These are phyloP conservation scores for Asobara japonica DNA, from an alignment of 1,140 invertebrate species.

Conservation along the genomic window DNA sequence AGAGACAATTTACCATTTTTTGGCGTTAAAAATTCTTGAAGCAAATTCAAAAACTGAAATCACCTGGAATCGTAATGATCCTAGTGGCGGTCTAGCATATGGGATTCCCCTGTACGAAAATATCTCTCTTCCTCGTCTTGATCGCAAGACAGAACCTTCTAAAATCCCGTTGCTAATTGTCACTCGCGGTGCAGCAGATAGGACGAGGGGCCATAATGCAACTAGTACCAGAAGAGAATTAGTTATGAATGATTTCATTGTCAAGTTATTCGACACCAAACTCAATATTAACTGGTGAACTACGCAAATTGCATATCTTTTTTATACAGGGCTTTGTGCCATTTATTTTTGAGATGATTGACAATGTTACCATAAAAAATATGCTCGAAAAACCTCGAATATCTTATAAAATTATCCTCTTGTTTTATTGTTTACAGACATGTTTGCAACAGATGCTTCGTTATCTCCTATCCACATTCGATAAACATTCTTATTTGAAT, in stretches of 20 bases:
- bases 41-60: too few species aligned
- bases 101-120: conserved; percentile 68
- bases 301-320: background rate
- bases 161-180: conserved; percentile 58
- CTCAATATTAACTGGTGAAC: background rate
- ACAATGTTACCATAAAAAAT: too few species aligned
- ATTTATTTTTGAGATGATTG: background rate
- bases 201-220: background rate
- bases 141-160: conserved; percentile 51
- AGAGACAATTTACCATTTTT: background rate
- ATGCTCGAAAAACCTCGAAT: too few species aligned
- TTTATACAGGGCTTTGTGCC: background rate
- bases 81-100: conserved; percentile 69
- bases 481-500: background rate
- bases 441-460: background rate
- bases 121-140: conserved; percentile 55
- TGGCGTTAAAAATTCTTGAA: background rate
- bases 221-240: background rate
- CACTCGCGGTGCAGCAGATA: conserved; percentile 37
- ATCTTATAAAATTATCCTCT: background rate
- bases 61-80: conserved; percentile 67
- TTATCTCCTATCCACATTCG: background rate
- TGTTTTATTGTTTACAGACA: background rate
- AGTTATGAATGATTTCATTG: background rate
- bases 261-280: background rate